phyloP scores from a whole-genome alignment of 2,888 invertebrate genomes.

The Amphiduros pacificus region DNA sequence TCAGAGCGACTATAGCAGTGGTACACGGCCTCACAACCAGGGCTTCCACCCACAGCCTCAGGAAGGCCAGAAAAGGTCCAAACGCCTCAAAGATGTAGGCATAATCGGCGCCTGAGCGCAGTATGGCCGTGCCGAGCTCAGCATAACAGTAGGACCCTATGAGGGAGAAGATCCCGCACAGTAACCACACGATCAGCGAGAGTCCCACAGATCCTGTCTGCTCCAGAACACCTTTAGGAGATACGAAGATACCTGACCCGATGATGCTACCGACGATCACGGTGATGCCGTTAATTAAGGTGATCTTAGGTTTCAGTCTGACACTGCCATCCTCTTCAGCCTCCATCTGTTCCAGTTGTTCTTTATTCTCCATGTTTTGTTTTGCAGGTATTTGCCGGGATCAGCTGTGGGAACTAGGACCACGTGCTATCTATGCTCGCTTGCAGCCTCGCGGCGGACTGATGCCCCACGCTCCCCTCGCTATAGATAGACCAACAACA shows the following conservation, averaged over 20 bases:
- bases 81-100: constrained; percentile 99
- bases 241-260: constrained; percentile 95
- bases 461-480: too few species aligned
- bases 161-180: constrained; percentile 90
- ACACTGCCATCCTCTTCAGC: constrained; percentile 57
- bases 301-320: constrained; percentile 92
- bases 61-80: constrained; percentile 94
- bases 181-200: constrained; percentile 87
- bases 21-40: constrained; percentile 98
- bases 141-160: constrained; percentile 98
- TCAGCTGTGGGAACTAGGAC: too few species aligned
- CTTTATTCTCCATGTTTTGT: too few species aligned
- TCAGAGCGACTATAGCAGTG: constrained; percentile 84
- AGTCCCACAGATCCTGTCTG: constrained; percentile 92
- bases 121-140: constrained; percentile 88
- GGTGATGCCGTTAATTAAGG: constrained; percentile 87
- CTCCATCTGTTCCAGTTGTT: neutral
- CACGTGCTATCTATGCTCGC: too few species aligned
- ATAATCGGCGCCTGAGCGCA: constrained; percentile 46
- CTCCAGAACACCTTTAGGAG: constrained; percentile 87
- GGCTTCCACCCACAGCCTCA: constrained; percentile 96
- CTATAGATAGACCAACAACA: too few species aligned
- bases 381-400: too few species aligned
- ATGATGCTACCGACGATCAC: constrained; percentile 97
- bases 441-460: too few species aligned